A percentile compares a stretch with the other conserved stretches of the same genome.
Conservation (phyloP, 2,888 invertebrate genomes). For the Scotopteryx bipunctaria region DNA sequence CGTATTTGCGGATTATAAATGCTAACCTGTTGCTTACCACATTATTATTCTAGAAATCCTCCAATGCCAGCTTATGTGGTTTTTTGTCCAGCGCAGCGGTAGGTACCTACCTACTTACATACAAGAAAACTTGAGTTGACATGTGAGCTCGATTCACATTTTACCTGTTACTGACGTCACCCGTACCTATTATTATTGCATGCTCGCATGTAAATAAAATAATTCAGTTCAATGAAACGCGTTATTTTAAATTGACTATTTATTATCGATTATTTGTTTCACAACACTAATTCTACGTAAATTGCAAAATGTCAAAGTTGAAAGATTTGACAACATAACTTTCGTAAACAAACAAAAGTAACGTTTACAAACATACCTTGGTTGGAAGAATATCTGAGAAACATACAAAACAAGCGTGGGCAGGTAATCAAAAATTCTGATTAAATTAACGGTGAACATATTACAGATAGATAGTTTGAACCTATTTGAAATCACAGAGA, state of each 20-base stretch:
- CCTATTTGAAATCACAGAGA: no score
- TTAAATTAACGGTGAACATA: no score
- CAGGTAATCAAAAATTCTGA: no score
- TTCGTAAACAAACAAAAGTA: not conserved
- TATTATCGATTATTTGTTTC: not conserved
- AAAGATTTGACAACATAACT: no score
- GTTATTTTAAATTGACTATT: not conserved
- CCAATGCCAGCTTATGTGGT: constrained; percentile 51
- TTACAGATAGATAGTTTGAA: no score
- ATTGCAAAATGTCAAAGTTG: not conserved
- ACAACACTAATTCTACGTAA: not conserved
- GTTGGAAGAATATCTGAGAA: no score
- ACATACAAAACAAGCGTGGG: no score
- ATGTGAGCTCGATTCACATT: constrained; percentile 3
- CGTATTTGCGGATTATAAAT: constrained; percentile 75
- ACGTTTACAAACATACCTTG: not conserved
- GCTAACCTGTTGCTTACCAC: constrained; percentile 76
- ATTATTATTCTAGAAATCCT: constrained; percentile 67
- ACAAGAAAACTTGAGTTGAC: constrained; percentile 1
- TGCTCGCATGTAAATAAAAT: constrained; percentile 4
- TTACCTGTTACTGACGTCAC: constrained; percentile 18
- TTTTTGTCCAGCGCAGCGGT: constrained; percentile 36
- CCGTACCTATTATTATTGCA: not conserved
- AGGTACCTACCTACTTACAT: constrained; percentile 23
- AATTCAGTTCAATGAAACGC: not conserved